Evolutionary conservation across 2,888 invertebrate species (phyloP), one percentile per base, ranked within the genome.

Genomic region (Epistrophe grossulariae): DNA sequence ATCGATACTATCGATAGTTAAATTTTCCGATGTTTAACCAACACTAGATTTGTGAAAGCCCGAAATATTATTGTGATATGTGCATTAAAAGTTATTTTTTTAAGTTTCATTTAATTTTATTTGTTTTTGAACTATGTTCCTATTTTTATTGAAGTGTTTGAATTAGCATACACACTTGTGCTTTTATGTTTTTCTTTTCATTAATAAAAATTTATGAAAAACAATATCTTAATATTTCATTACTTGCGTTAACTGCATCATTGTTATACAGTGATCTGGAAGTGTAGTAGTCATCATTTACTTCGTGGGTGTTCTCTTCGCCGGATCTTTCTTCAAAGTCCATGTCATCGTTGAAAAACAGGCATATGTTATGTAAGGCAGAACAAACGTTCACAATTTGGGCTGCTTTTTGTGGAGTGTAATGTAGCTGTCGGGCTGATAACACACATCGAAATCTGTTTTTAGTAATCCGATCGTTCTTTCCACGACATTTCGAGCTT

Each of bases 371-470:
- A 28, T 64, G 40, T 4, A 40, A 64, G 40, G 43, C 13, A n/a
- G 15, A 57, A 8, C 55, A 57, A 6, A 57, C 31, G 10, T 57
- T 57, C 3, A 57, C 8, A n/a, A 40, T 40, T 57, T 57, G 55
- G 6, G 55, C 55, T 15, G 55, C 11, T 7, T 11, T 40, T 40
- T 11, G 40, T 11, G 40, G 40, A 40, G n/a, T n/a, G 40, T 57
- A 57, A 15, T 55, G 55, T 9, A 57, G 31, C 24, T 64, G 19
- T 6, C 62, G 62, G 4, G 62, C 62, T 15, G 19, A 24, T 24
- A 64, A 45, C 17, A 64, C 15, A 8, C 62, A 64, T 5, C 62
- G 62, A 19, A 64, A 64, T 28, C 43, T 43, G 8, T 10, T 64
- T 45, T 64, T 19, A 43, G n/a, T 19, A 43, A 24, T 4, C 43